Evolutionary conservation across 2,797 vertebrate species (phyloP), one percentile per base, ranked within the genome.

Genomic region (Thaleichthys pacificus): DNA sequence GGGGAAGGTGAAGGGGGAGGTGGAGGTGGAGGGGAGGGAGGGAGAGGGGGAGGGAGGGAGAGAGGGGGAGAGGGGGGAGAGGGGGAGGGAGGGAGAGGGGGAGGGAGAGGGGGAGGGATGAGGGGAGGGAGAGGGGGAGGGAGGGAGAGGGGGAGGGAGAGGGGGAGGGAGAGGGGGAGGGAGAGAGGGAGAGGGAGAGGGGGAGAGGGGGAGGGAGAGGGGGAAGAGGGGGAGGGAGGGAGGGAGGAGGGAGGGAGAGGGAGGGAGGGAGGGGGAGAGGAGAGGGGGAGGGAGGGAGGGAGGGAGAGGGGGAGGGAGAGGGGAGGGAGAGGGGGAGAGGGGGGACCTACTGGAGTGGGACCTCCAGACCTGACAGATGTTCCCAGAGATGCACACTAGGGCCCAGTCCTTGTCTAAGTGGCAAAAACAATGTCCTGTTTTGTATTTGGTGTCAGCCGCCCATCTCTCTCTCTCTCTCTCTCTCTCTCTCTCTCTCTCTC

Each of bases 391-490:
- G 12, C 9, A 47, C 42, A 47, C 42, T 14, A 47, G 42, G 42
- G 42, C 1, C 11, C 11, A 47, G 42, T 47, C 42, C 42, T 14
- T 47, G 12, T 47, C 2, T 47, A 47, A 47, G 42, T 12, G 38
- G 8, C 38, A 42, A 42, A 42, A 42, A 42, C 38, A 12, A 42
- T 42, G 42, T 47, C 2, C 42, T 47, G 42, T 47, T 42, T 47
- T 47, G 8, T 47, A 47, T 71, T 32, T 42, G 38, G 76, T 82
- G 83, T 83, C 78, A 79, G 75, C 49, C 65, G 8, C 28, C 63
- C 51, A 51, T 60, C 66, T 63, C 61, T 67, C 62, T 63, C 38
- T 38, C 47, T 21, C 22, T 24, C 28, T 28, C 28, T 28, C 28
- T 11, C 28, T 28, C 28, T 30, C 28, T 30, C 28, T 30, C 28